Base-by-base conservation (phyloP, 2,888 invertebrate genomes). In the Lapara coniferarum region DNA sequence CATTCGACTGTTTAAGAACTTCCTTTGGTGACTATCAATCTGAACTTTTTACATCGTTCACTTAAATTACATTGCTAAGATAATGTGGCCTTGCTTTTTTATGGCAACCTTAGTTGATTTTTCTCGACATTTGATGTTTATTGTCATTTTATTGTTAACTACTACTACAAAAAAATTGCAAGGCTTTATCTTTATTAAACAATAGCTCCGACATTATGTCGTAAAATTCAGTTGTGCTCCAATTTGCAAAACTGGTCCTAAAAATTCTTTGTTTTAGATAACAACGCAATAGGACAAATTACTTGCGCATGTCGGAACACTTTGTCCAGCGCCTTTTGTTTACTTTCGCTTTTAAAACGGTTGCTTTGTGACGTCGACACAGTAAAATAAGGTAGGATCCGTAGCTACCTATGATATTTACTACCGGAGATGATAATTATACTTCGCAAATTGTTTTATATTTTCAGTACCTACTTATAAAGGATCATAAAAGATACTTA, bases 231-330 rank as follows among this genome's bases (percentile, higher is more conserved):
- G 85, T 85, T 88, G 82, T 86, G 87, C 85, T 83, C 89, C 83
- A 90, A 86, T 91, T 91, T 87, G 86, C 84, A 80, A 86, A 87
- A 88, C 82, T 84, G 79, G 81, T 80, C 74, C 75, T 83, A 84
- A 82, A 79, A 84, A 82, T 77, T 77, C 77, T 81, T 90, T 90
- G 90, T 91, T 85, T 88, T 80, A 82, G 80, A 79, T 81, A 83
- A 86, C 81, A 87, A 83, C 86, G 87, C 87, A 87, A 89, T 84
- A 83, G 83, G 86, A 88, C 85, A 86, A 88, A 88, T 85, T 81
- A 79, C 83, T 89, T 89, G 87, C 88, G 87, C 84, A 86, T 83
- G 86, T 87, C 89, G 89, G 88, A 73, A 73, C 78, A 77, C 89
- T 91, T 90, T 91, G 88, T 77, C 77, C 72, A 72, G 78, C 74